Evolutionary conservation across 2,888 invertebrate species (phyloP).

Genomic region (Caenorhabditis zanzibari): DNA sequence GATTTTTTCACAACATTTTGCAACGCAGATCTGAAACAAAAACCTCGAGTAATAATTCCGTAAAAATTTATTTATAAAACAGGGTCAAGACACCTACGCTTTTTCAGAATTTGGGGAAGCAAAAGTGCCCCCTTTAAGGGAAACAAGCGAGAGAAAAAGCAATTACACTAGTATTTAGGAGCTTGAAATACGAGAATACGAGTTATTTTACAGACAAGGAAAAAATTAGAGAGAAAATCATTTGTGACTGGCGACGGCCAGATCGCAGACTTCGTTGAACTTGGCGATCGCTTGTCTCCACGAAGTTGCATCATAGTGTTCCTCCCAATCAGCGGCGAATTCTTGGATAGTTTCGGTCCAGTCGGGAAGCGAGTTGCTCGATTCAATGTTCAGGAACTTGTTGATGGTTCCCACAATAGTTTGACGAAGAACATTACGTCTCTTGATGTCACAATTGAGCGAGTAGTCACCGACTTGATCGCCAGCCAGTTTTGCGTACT

Average conservation of each 20-base stretch:
- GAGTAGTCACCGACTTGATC: slow-evolving; percentile 68
- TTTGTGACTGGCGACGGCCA: slow-evolving; percentile 26
- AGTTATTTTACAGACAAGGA: slow-evolving; percentile 9
- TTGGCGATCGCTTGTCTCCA: slow-evolving; percentile 33
- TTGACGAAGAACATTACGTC: slow-evolving; percentile 84
- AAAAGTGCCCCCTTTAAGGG: too few species aligned
- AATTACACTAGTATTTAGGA: background rate
- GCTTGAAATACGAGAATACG: slow-evolving; percentile 12
- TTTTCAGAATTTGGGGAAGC: too few species aligned
- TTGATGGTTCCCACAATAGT: slow-evolving; percentile 91
- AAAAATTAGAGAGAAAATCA: background rate
- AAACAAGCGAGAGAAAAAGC: slow-evolving; percentile 3
- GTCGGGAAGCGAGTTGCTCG: slow-evolving; percentile 89
- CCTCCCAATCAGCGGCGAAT: slow-evolving; percentile 28
- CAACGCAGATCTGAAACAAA: too few species aligned
- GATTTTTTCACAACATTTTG: too few species aligned
- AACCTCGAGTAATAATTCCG: too few species aligned
- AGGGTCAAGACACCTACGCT: background rate
- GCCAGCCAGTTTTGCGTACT: slow-evolving; percentile 88
- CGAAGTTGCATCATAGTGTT: too few species aligned
- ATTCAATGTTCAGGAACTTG: slow-evolving; percentile 90
- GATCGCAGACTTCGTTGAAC: slow-evolving; percentile 64
- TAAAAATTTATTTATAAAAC: background rate
- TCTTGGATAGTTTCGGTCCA: slow-evolving; percentile 84
- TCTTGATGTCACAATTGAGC: slow-evolving; percentile 76